Evolutionary conservation across 2,888 invertebrate species (phyloP).

Genomic region (Osedax fenrisi): DNA sequence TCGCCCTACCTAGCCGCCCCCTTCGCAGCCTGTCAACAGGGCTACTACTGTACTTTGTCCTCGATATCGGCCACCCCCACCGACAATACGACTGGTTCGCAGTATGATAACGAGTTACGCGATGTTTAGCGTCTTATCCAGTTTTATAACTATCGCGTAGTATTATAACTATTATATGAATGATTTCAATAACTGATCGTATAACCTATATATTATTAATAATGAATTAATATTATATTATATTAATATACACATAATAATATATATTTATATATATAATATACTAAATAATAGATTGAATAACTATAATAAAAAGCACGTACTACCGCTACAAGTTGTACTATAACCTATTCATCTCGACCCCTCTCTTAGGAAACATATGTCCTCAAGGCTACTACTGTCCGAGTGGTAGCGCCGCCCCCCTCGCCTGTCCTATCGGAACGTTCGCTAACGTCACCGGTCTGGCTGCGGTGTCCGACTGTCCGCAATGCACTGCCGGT

Average conservation of each 20-base stretch:
- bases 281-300: no score
- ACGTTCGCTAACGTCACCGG: slow-evolving; percentile 37
- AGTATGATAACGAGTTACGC: background rate
- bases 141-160: background rate
- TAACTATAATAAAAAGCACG: no score
- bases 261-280: no score
- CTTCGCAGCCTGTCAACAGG: slow-evolving; percentile 41
- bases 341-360: no score
- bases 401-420: slow-evolving; percentile 40
- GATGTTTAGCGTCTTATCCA: background rate
- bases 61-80: slow-evolving; percentile 42
- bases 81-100: slow-evolving; percentile 43
- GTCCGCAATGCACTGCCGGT: slow-evolving; percentile 37
- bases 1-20: slow-evolving; percentile 40
- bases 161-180: no score
- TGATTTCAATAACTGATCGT: no score
- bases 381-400: slow-evolving; percentile 45
- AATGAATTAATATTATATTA: no score
- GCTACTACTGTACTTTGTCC: slow-evolving; percentile 42
- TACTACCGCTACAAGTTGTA: background rate
- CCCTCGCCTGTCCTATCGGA: slow-evolving; percentile 38
- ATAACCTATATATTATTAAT: no score
- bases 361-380: slow-evolving; percentile 44
- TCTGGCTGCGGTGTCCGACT: slow-evolving; percentile 34
- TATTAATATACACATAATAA: no score